Conservation (phyloP, 2,797 vertebrate species). For the Amblyopsis hoosieri region DNA sequence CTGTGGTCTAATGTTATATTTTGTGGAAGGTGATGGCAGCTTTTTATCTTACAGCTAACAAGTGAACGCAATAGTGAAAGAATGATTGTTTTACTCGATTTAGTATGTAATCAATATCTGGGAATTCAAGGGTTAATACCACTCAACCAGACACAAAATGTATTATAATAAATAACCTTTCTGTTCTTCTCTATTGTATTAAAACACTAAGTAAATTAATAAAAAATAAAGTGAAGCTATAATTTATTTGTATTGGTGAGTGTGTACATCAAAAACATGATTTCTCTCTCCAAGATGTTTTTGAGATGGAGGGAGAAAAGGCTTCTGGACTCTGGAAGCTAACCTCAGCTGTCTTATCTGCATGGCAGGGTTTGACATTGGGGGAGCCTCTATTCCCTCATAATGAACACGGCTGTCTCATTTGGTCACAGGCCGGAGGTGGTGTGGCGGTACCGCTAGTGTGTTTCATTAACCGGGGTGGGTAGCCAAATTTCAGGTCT, state of each 20-base stretch:
- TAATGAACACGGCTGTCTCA: constrained; percentile 66
- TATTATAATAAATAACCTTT: constrained; percentile 7
- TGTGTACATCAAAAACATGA: constrained; percentile 62
- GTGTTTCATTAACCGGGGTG: constrained; percentile 70
- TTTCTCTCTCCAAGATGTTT: constrained; percentile 53
- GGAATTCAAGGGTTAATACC: background rate
- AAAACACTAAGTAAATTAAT: constrained; percentile 16
- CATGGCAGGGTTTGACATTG: constrained; percentile 54
- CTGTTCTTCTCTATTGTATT: constrained; percentile 29
- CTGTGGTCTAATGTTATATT: constrained; percentile 22
- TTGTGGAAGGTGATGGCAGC: background rate
- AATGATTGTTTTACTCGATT: constrained; percentile 19
- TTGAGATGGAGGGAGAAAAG: constrained; percentile 67
- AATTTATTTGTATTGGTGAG: constrained; percentile 34
- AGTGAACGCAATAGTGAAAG: background rate
- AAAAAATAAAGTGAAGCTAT: constrained; percentile 13
- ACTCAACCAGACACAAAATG: background rate
- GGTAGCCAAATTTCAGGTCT: constrained; percentile 75
- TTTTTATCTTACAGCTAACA: too few relatives aligned
- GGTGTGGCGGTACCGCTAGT: constrained; percentile 46
- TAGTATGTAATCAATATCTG: constrained; percentile 10
- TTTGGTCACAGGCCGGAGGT: constrained; percentile 54
- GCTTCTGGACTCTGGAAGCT: constrained; percentile 40
- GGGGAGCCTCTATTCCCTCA: constrained; percentile 57
- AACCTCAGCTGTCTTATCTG: constrained; percentile 62